These are phyloP conservation scores for Andrena praecox DNA, from an alignment of 2,888 invertebrate species.

Conservation along the genomic window DNA sequence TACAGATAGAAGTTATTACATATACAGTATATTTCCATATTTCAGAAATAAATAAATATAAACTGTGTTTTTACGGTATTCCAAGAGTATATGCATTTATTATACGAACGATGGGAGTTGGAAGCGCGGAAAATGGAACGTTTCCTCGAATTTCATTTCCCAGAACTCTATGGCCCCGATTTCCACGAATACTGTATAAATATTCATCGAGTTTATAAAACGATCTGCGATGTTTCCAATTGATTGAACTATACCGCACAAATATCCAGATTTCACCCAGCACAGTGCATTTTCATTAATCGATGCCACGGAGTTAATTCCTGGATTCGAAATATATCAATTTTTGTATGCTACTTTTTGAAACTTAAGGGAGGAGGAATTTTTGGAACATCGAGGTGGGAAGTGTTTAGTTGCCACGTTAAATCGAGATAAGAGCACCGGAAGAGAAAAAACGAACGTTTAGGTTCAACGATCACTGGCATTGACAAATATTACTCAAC, in stretches of 20 bases:
- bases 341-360: background rate
- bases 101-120: too few species aligned
- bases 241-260: background rate
- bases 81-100: too few species aligned
- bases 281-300: background rate
- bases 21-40: too few species aligned
- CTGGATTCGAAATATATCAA: background rate
- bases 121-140: constrained; percentile 39
- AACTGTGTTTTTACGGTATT: too few species aligned
- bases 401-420: background rate
- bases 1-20: too few species aligned
- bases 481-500: constrained; percentile 19
- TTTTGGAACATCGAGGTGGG: background rate
- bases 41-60: too few species aligned
- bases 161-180: constrained; percentile 4
- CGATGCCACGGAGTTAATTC: too few species aligned
- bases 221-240: background rate
- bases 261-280: background rate
- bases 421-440: constrained; percentile 25
- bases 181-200: constrained; percentile 2
- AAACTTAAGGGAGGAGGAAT: background rate
- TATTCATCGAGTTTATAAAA: constrained; percentile 26
- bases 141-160: constrained; percentile 23
- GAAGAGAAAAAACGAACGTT: background rate
- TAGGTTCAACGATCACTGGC: background rate